Conservation (phyloP, 2,888 invertebrate species). For the Agonopterix subpropinquella region DNA sequence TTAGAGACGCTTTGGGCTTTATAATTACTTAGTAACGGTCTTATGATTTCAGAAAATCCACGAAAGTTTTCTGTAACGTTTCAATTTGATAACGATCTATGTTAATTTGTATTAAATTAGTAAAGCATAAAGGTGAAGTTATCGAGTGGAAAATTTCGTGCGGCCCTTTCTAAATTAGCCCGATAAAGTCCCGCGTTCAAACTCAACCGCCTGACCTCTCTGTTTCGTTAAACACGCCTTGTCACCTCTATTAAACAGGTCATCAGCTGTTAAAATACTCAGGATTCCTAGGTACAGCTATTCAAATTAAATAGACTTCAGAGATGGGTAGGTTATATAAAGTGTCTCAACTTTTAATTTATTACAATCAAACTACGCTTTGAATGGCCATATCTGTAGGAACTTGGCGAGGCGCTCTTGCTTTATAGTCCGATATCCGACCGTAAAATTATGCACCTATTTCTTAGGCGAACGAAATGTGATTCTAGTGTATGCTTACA, state of each 20-base stretch:
- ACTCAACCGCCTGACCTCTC: conserved; percentile 12
- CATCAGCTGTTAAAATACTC: conserved; percentile 3
- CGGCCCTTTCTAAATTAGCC: conserved; percentile 21
- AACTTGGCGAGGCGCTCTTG: neutral
- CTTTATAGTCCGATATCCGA: too few species aligned
- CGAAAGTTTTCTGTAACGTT: neutral
- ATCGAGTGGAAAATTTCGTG: conserved; percentile 31
- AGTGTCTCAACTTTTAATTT: conserved; percentile 2
- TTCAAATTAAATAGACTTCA: too few species aligned
- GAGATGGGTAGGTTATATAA: neutral
- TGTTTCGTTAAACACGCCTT: conserved; percentile 12
- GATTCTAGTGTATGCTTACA: too few species aligned
- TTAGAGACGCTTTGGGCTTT: too few species aligned
- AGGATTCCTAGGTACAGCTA: too few species aligned
- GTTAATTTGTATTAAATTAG: conserved; percentile 15
- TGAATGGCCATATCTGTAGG: neutral
- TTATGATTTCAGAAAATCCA: too few species aligned
- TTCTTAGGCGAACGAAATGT: too few species aligned
- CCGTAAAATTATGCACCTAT: too few species aligned
- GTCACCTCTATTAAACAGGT: conserved; percentile 7
- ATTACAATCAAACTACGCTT: conserved; percentile 1
- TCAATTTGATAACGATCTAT: conserved; percentile 6
- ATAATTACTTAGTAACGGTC: too few species aligned
- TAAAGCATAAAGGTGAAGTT: conserved; percentile 17
- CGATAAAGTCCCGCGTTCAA: conserved; percentile 14